A percentile compares a stretch with the other conserved stretches of the same genome.
phyloP scores from a whole-genome alignment of 2,888 invertebrate species.

The Noctua fimbriata region DNA sequence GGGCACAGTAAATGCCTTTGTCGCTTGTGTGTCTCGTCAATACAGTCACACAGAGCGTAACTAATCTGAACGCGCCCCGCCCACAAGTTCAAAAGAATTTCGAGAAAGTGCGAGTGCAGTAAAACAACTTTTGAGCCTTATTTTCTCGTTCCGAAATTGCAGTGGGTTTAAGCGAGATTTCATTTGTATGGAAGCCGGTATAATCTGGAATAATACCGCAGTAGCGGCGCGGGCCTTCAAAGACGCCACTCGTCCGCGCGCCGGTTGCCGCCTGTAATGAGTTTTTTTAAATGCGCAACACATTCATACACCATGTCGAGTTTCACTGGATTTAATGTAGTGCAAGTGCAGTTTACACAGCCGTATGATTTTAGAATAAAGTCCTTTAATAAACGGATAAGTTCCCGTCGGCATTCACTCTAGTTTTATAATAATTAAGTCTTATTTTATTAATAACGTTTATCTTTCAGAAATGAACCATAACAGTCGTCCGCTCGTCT shows the following conservation, averaged over 20 bases:
- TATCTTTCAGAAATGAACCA: constrained; percentile 74
- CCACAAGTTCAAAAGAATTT: constrained; percentile 81
- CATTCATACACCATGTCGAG: constrained; percentile 85
- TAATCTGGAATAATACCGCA: constrained; percentile 90
- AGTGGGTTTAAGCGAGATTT: constrained; percentile 90
- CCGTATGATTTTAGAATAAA: constrained; percentile 63
- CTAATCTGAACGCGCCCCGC: constrained; percentile 56
- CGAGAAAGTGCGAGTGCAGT: constrained; percentile 85
- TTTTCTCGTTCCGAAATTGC: constrained; percentile 89
- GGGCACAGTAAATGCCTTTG: constrained; percentile 41
- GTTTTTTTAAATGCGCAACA: constrained; percentile 89
- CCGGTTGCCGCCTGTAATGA: constrained; percentile 88
- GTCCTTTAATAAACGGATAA: constrained; percentile 56
- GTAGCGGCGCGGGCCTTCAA: constrained; percentile 88
- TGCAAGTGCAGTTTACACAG: constrained; percentile 77
- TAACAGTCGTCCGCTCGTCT: constrained; percentile 77
- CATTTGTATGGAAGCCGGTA: constrained; percentile 89
- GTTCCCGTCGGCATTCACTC: constrained; percentile 30
- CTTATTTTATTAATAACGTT: constrained; percentile 66
- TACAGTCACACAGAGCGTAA: constrained; percentile 51
- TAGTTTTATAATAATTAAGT: constrained; percentile 62
- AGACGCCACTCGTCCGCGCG: constrained; percentile 89
- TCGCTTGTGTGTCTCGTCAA: constrained; percentile 59
- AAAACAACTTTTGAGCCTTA: constrained; percentile 88
- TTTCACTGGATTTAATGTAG: constrained; percentile 81